Percentiles rank a stretch among this genome's conserved stretches.
phyloP scores from a whole-genome alignment of 2,797 vertebrate species.

The Centroberyx gerrardi region DNA sequence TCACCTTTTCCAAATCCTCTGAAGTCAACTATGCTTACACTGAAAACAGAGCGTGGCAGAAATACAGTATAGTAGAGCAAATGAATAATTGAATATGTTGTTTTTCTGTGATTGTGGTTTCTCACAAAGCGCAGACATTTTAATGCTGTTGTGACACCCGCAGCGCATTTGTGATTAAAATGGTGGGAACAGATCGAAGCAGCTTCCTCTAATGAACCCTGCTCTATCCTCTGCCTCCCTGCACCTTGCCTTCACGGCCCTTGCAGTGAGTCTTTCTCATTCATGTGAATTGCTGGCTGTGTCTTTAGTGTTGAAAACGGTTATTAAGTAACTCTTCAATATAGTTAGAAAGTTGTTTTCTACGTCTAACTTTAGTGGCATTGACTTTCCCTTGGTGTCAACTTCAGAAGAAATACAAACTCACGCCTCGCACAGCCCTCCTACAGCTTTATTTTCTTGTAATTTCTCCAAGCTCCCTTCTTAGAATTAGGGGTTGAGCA shows the following conservation, averaged over 20 bases:
- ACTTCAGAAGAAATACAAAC: slow-evolving; percentile 68
- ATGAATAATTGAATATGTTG: slow-evolving; percentile 65
- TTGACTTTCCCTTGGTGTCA: slow-evolving; percentile 60
- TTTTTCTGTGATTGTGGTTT: slow-evolving; percentile 53
- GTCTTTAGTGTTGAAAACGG: slow-evolving; percentile 50
- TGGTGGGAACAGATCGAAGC: slow-evolving; percentile 43
- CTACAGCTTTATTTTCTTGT: slow-evolving; percentile 76
- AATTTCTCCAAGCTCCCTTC: slow-evolving; percentile 64
- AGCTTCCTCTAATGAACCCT: slow-evolving; percentile 49
- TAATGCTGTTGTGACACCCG: slow-evolving; percentile 39
- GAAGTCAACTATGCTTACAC: slow-evolving; percentile 16
- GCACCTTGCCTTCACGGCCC: slow-evolving; percentile 17
- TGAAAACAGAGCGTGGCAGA: slow-evolving; percentile 41
- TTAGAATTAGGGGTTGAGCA: slow-evolving; percentile 65
- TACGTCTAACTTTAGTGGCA: slow-evolving; percentile 55
- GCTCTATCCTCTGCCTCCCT: slow-evolving; percentile 21
- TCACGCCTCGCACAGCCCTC: slow-evolving; percentile 60
- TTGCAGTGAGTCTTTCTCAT: slow-evolving; percentile 31
- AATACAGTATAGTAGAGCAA: slow-evolving; percentile 49
- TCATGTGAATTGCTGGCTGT: slow-evolving; percentile 36
- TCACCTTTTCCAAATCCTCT: slow-evolving; percentile 25
- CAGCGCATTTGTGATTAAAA: slow-evolving; percentile 60
- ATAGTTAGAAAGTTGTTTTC: slow-evolving; percentile 42
- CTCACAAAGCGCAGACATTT: slow-evolving; percentile 22
- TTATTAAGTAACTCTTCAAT: slow-evolving; percentile 46